Base-by-base conservation (phyloP, 2,113 vertebrate genomes). In the Mesocricetus auratus region DNA sequence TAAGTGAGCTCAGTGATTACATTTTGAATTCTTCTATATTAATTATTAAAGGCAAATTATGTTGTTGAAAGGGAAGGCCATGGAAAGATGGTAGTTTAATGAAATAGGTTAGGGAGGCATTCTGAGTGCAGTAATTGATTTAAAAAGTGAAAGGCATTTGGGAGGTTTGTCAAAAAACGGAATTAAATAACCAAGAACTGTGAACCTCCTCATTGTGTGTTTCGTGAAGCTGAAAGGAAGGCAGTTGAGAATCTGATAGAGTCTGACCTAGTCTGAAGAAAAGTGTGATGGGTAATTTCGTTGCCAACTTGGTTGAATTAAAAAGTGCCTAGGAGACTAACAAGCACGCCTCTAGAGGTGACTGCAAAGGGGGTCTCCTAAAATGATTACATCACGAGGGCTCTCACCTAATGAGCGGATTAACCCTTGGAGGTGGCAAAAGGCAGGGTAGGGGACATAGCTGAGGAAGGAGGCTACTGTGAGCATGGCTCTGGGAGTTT, bases 41-140 rank as follows among this genome's bases (percentile, higher is more conserved):
- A 97, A 97, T 97, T 97, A 97, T 97, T 98, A 97, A 97, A 93
- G 87, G 94, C 36, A 97, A 97, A 97, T 97, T 96, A 95, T 86
- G 91, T 95, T 96, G 94, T 90, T 95, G 91, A 96, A 97, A 97
- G 96, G 96, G 75, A 83, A 96, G 74, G 91, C 79, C 94, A 85
- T 9, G 66, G 89, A 88, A 97, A 97, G 95, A 93, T 64, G 66
- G 94, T 58, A 73, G 96, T 88, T 97, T 95, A 97, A 97, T 97
- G 93, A 97, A 97, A 97, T 42, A 78, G 64, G 86, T 94, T 88
- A 90, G 91, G 53, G 45, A 97, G 94, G 58, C 83, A 90, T 95
- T 95, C 78, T 89, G 78, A 75, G 83, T 74, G 81, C 89, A 60
- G 92, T 93, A 91, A 95, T 89, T 96, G 91, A 97, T 89, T 98